Base-by-base conservation (phyloP, 2,797 vertebrate genomes). In the Pagetopsis macropterus region DNA sequence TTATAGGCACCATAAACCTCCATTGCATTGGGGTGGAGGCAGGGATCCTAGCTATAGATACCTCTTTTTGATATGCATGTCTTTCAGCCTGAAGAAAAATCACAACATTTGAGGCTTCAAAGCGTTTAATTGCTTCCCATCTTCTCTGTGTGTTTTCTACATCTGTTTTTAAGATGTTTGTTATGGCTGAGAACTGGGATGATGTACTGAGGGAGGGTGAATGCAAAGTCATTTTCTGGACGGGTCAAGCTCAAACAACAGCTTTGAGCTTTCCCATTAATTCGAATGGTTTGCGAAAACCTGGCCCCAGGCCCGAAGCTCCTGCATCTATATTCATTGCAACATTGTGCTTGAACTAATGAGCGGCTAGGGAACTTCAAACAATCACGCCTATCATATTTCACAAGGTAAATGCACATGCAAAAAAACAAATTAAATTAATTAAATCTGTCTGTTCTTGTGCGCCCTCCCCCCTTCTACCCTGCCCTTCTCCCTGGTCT, bases 321-420 rank as follows among this genome's bases (percentile, higher is more conserved):
- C 57, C 23, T 43, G 56, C 87, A 91, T 89, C 85, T 87, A 84
- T 81, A 92, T 92, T 91, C 89, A 89, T 70, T 48, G 78, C 84
- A 80, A 80, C 75, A 68, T 78, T 61, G 37, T 64, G 81, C 70
- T 87, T 75, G 59, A 88, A 88, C 87, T 92, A 92, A 93, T 85
- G 88, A 93, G 83, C 63, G 66, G 78, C 85, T 14, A 11, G 84
- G 82, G 87, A 88, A 82, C 81, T 85, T 88, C 78, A 88, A 89
- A 91, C 88, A 88, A 87, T 89, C 84, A 83, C 81, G 74, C 51
- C 87, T 48, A 88, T 91, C 83, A 82, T 89, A 85, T 80, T 83
- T 81, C 72, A 78, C 76, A 60, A 86, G 88, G 84, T 84, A 89
- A 91, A 90, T 54, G 70, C 77, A 76, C 76, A 81, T 76, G 15